phyloP scores from a whole-genome alignment of 2,888 invertebrate species.

The Apamea sordens region DNA sequence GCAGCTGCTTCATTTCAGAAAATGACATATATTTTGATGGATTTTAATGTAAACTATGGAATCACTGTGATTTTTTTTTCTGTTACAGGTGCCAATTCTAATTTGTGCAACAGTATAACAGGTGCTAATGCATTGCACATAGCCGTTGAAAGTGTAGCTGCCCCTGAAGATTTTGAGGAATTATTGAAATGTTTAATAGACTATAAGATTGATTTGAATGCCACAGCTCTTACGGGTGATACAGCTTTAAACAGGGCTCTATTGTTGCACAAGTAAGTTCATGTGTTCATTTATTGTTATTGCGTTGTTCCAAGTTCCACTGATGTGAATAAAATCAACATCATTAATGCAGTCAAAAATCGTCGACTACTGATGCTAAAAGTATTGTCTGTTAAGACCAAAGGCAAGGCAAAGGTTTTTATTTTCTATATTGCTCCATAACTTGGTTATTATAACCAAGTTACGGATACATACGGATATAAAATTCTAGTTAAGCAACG shows the following conservation, averaged over 20 bases:
- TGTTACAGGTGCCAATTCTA: slow-evolving; percentile 89
- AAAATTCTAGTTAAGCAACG: background rate
- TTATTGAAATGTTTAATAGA: slow-evolving; percentile 87
- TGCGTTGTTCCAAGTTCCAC: background rate
- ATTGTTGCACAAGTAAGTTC: slow-evolving; percentile 84
- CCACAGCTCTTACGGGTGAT: slow-evolving; percentile 86
- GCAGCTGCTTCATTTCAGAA: too few species aligned
- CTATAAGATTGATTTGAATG: slow-evolving; percentile 85
- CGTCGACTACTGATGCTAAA: background rate
- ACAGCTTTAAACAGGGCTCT: slow-evolving; percentile 89
- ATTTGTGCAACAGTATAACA: slow-evolving; percentile 88
- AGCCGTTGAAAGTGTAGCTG: slow-evolving; percentile 90
- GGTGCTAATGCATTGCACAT: slow-evolving; percentile 91
- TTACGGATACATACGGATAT: background rate
- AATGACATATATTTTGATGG: background rate
- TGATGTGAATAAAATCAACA: background rate
- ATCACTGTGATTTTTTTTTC: background rate
- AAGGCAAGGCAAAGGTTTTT: background rate
- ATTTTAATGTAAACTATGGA: too few species aligned
- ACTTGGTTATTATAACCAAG: background rate
- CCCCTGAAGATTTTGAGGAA: slow-evolving; percentile 86
- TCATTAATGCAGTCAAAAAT: background rate
- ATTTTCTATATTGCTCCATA: background rate
- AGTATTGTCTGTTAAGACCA: background rate
- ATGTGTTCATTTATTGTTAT: background rate